phyloP scores from a whole-genome alignment of 1,140 invertebrate genomes.

The Hestina assimilis region DNA sequence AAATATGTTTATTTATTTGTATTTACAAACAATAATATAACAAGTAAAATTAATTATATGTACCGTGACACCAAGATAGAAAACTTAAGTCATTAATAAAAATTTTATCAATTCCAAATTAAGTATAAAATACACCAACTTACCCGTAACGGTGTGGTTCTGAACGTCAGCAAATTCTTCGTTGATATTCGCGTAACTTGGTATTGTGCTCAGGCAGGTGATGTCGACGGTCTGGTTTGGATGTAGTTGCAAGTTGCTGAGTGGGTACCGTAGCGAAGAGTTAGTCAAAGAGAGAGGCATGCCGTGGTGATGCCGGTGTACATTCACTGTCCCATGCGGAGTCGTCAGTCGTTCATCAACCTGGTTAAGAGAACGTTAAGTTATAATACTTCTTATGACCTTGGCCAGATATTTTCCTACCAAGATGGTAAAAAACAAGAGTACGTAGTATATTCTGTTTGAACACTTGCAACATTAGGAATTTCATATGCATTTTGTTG shows the following conservation, averaged over 20 bases:
- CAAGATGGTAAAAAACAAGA: background rate
- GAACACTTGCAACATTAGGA: too few relatives aligned
- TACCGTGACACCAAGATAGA: too few relatives aligned
- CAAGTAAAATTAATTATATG: too few relatives aligned
- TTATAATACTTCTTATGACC: background rate
- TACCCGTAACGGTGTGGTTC: constrained; percentile 83
- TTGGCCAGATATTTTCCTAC: too few relatives aligned
- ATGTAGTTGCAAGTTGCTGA: constrained; percentile 81
- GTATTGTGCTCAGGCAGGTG: constrained; percentile 86
- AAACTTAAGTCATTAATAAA: background rate
- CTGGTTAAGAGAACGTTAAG: constrained; percentile 31
- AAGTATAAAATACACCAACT: constrained; percentile 41
- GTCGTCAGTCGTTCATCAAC: constrained; percentile 68
- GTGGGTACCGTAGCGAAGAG: constrained; percentile 80
- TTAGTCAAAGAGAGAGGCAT: constrained; percentile 66
- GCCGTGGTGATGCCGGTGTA: constrained; percentile 54
- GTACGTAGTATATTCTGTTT: too few relatives aligned
- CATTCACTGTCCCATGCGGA: constrained; percentile 56
- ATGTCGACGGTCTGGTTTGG: constrained; percentile 84
- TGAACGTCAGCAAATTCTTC: constrained; percentile 84
- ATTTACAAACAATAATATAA: too few relatives aligned
- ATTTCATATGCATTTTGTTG: too few relatives aligned
- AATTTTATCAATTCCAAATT: background rate
- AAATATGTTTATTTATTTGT: background rate
- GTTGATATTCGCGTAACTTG: constrained; percentile 80